phyloP scores from a whole-genome alignment of 2,113 vertebrate genomes.

The Psittacus erithacus region DNA sequence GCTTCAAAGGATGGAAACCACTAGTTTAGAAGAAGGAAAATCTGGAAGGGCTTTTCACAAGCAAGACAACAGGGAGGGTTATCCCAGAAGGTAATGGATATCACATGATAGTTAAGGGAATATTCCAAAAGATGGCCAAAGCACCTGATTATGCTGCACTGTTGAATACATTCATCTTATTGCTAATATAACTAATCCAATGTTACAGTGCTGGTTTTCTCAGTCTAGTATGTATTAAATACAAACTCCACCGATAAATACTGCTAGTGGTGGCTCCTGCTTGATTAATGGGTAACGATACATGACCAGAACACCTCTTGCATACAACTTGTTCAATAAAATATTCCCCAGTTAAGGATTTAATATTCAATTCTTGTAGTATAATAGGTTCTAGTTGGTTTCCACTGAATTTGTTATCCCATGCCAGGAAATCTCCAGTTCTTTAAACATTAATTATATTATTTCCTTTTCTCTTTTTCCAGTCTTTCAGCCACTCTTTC shows the following conservation, averaged over 20 bases:
- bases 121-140: neutral
- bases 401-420: neutral
- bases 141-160: neutral
- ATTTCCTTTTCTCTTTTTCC: neutral
- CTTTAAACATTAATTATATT: neutral
- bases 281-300: neutral
- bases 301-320: neutral
- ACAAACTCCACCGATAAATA: neutral
- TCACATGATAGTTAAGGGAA: neutral
- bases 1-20: neutral
- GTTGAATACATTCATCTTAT: neutral
- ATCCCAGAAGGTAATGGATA: neutral
- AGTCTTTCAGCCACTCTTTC: neutral
- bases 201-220: neutral
- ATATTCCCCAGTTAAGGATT: neutral
- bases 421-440: neutral
- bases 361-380: neutral
- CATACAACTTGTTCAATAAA: neutral
- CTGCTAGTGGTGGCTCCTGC: neutral
- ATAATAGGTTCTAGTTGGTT: neutral
- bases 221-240: neutral
- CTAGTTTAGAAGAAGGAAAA: neutral
- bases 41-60: neutral
- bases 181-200: neutral
- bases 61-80: neutral